Evolutionary conservation across 2,797 vertebrate species (phyloP), one percentile per base, ranked within the genome.

Genomic region (Anisognathus igniventris): DNA sequence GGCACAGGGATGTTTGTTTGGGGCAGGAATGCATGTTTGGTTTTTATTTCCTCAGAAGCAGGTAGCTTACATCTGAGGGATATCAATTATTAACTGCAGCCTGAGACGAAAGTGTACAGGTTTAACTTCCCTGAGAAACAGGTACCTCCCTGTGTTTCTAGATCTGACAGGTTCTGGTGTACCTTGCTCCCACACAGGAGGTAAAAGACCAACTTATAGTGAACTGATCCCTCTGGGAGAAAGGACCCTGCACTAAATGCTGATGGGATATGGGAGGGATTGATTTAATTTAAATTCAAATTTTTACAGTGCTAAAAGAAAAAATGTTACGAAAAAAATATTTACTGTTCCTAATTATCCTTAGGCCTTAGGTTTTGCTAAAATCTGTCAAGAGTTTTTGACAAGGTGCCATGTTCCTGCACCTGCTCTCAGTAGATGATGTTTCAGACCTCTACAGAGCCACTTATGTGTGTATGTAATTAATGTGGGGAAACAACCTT

Each of bases 1-100:
- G 50, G 23, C 35, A 45, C 16, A 8, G 31, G 24, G 66, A 54
- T 25, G 5, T 90, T 80, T 67, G 33, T 60, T 80, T 6, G 4
- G 19, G 70, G 54, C 70, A 88, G 33, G 57, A 91, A 81, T 30
- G 13, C 20, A n/a, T 21, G 22, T 48, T 65, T 77, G 62, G 3
- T 88, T 89, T 89, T 77, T 62, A 67, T 84, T 93, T 93, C 73
- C 73, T 83, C 90, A 86, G 83, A 78, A 93, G 23, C 44, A 75
- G 7, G 73, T 21, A 66, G 27, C 37, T 90, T 78, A 54, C 53
- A 88, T 30, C 54, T 61, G 31, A 75, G 31, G 35, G 73, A 48
- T 24, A 60, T 94, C 58, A 95, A 95, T 95, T 33, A 95, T 95
- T 95, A 96, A 95, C 93, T 79, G 25, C 48, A 35, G 31, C 40